A percentile compares a stretch with the other conserved stretches of the same genome.
Evolutionary conservation across 2,113 vertebrate species (phyloP).

Genomic region (Nothobranchius kuhntae): DNA sequence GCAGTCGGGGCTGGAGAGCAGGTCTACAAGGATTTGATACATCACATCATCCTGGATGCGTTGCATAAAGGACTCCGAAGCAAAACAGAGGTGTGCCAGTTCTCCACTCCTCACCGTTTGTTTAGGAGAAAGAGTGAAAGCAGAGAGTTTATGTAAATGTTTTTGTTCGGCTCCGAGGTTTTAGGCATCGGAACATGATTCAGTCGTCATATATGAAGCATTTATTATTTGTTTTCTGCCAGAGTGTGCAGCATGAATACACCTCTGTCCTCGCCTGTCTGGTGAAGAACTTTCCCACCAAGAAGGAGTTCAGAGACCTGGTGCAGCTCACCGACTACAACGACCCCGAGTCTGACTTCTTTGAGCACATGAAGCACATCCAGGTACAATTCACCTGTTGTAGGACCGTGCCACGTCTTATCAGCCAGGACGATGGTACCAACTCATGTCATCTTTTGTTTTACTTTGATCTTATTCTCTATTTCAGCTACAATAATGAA

Average conservation of each 20-base stretch:
- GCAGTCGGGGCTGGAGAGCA: slow-evolving; percentile 78
- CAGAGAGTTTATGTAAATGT: too few relatives aligned
- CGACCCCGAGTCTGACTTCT: slow-evolving; percentile 96
- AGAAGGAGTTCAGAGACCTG: slow-evolving; percentile 88
- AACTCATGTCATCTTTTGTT: too few relatives aligned
- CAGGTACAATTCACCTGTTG: slow-evolving; percentile 80
- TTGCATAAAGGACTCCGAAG: slow-evolving; percentile 88
- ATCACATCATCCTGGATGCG: slow-evolving; percentile 85
- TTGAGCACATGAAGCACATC: slow-evolving; percentile 99
- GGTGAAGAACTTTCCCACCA: slow-evolving; percentile 87
- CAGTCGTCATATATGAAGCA: too few relatives aligned
- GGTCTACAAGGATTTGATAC: slow-evolving; percentile 87
- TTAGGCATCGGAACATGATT: too few relatives aligned
- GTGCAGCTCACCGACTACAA: slow-evolving; percentile 89
- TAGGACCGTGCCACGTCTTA: too few relatives aligned
- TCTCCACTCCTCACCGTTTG: too few relatives aligned
- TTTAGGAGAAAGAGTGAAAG: too few relatives aligned
- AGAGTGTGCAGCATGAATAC: slow-evolving; percentile 91
- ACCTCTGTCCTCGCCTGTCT: slow-evolving; percentile 90
- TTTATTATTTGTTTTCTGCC: slow-evolving; percentile 11
- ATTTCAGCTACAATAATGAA: too few relatives aligned
- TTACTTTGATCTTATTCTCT: too few relatives aligned
- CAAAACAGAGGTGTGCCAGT: slow-evolving; percentile 84
- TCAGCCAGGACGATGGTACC: too few relatives aligned
- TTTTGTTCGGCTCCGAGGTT: too few relatives aligned